phyloP scores from a whole-genome alignment of 2,113 vertebrate species.

The Glareola pratincola region DNA sequence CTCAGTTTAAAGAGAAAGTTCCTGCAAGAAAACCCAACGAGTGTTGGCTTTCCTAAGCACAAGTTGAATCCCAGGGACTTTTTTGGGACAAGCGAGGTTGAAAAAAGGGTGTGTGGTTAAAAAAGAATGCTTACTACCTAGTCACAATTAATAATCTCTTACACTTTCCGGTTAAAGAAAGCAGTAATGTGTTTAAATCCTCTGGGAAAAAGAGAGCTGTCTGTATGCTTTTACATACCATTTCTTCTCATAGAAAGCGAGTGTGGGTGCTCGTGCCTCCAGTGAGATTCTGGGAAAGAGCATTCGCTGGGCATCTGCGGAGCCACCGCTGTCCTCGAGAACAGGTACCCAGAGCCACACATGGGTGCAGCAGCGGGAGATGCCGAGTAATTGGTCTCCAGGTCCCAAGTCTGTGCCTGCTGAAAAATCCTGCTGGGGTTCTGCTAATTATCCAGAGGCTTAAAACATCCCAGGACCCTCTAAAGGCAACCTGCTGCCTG shows the following conservation, averaged over 20 bases:
- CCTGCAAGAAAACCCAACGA: not conserved
- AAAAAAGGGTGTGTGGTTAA: not conserved
- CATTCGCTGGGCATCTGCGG: not conserved
- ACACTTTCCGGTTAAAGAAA: not conserved
- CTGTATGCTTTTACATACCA: not conserved
- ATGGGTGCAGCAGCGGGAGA: not conserved
- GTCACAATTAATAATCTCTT: not conserved
- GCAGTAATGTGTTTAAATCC: not conserved
- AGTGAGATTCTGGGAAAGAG: not conserved
- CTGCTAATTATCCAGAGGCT: not conserved
- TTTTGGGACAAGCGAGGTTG: not conserved
- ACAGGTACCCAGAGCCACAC: not conserved
- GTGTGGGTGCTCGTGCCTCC: not conserved
- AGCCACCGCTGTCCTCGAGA: not conserved
- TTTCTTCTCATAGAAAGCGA: not conserved
- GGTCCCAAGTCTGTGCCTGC: not conserved
- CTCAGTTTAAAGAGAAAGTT: not conserved
- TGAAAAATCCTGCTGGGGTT: not conserved
- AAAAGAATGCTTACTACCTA: not conserved
- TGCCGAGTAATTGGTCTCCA: not conserved
- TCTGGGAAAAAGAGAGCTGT: not conserved
- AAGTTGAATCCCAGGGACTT: not conserved
- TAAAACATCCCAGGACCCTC: not conserved
- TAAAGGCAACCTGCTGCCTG: not conserved
- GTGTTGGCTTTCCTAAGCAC: not conserved